Percentiles rank a stretch among this genome's conserved stretches.
Conservation (phyloP, 1,140 invertebrate species). For the Hyles euphorbiae region DNA sequence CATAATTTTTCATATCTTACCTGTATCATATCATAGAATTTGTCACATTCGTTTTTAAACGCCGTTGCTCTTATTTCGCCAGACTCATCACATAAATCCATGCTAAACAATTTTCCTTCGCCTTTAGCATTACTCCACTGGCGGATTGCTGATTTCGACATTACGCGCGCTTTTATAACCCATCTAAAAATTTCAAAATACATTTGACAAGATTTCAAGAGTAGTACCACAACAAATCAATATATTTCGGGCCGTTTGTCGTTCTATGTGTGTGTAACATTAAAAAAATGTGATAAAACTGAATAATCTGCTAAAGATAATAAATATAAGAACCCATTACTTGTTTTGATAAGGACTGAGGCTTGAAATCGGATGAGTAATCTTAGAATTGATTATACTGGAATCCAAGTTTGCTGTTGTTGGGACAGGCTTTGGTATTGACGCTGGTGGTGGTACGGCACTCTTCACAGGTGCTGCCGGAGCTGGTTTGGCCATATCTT, state of each 20-base stretch:
- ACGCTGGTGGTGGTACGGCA: constrained; percentile 13
- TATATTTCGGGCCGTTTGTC: too few relatives aligned
- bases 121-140: constrained; percentile 94
- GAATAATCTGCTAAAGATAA: background rate
- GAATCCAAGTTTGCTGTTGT: constrained; percentile 30
- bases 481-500: constrained; percentile 44
- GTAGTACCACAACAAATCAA: too few relatives aligned
- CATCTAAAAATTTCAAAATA: constrained; percentile 77
- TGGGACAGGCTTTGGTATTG: constrained; percentile 20
- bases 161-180: constrained; percentile 94
- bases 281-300: background rate
- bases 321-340: constrained; percentile 57
- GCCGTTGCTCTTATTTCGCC: constrained; percentile 97
- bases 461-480: constrained; percentile 32
- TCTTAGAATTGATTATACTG: constrained; percentile 58
- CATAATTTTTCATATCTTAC: constrained; percentile 61
- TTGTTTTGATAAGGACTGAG: constrained; percentile 95
- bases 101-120: constrained; percentile 95
- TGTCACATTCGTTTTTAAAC: constrained; percentile 93
- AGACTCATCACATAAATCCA: constrained; percentile 94
- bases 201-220: too few relatives aligned
- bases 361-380: constrained; percentile 83
- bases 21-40: constrained; percentile 93
- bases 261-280: too few relatives aligned
- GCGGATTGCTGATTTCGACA: constrained; percentile 87